phyloP scores from a whole-genome alignment of 2,113 vertebrate species.

The Turdus rufiventris region DNA sequence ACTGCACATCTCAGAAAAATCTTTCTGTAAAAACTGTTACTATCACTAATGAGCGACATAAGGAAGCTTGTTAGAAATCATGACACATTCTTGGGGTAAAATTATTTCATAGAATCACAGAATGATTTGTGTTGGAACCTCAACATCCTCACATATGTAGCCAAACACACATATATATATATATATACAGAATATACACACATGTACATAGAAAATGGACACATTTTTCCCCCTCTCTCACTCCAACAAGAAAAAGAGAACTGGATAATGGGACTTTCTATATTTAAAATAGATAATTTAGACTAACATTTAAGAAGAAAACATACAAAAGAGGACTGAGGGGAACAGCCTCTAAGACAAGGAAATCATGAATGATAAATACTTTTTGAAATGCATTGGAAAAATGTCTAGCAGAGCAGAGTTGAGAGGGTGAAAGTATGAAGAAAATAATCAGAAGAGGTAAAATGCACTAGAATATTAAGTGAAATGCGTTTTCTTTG shows the following conservation, averaged over 20 bases:
- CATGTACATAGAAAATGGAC: background rate
- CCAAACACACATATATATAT: background rate
- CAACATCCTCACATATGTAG: background rate
- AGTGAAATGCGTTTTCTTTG: background rate
- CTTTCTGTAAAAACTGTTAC: background rate
- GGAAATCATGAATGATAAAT: background rate
- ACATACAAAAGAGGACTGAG: no score
- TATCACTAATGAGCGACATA: rapidly evolving
- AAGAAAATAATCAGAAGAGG: background rate
- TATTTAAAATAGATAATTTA: background rate
- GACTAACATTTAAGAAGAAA: background rate
- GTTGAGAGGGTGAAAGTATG: background rate
- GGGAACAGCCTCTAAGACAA: background rate
- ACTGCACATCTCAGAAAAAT: background rate
- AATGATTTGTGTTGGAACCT: background rate
- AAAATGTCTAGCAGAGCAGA: background rate
- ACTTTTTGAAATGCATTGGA: background rate
- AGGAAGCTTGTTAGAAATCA: background rate
- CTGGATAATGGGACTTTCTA: background rate
- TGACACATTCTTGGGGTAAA: background rate
- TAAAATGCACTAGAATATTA: background rate
- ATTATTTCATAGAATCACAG: background rate
- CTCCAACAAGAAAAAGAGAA: background rate
- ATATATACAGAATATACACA: background rate
- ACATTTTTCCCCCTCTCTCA: rapidly evolving